A percentile compares a stretch with the other conserved stretches of the same genome.
phyloP scores from a whole-genome alignment of 2,113 vertebrate genomes.

The Pterophyllum scalare region DNA sequence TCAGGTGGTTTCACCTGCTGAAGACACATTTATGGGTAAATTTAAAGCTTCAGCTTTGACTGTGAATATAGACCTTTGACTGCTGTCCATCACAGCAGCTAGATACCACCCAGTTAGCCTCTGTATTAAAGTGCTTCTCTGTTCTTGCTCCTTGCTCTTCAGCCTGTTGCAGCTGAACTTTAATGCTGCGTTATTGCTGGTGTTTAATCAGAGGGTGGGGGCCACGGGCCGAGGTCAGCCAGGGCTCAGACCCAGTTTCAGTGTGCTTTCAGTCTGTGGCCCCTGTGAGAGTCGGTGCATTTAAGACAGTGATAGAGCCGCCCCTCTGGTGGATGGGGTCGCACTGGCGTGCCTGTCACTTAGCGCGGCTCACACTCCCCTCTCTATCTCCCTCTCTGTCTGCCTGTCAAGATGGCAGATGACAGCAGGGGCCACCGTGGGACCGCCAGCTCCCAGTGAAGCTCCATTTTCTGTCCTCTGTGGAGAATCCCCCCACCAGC shows the following conservation, averaged over 20 bases:
- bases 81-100: background rate
- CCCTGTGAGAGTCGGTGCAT: constrained; percentile 44
- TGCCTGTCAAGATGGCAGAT: constrained; percentile 69
- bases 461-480: constrained; percentile 70
- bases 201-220: constrained; percentile 28
- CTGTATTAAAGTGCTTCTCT: background rate
- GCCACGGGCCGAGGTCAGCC: background rate
- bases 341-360: constrained; percentile 63
- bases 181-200: constrained; percentile 17
- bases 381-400: constrained; percentile 42
- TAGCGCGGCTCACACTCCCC: constrained; percentile 45
- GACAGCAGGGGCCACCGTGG: constrained; percentile 56
- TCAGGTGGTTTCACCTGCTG: too few species aligned
- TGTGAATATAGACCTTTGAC: too few species aligned
- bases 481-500: constrained; percentile 53
- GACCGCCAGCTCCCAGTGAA: constrained; percentile 52
- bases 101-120: background rate
- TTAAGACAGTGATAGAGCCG: constrained; percentile 49
- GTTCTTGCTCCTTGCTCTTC: background rate
- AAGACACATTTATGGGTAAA: too few species aligned
- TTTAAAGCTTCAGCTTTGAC: too few species aligned
- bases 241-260: constrained; percentile 5
- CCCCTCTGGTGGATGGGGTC: constrained; percentile 51
- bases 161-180: background rate
- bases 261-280: constrained; percentile 19